Base-by-base conservation (phyloP, 2,888 invertebrate species). In the Microctonus aethiopoides region DNA sequence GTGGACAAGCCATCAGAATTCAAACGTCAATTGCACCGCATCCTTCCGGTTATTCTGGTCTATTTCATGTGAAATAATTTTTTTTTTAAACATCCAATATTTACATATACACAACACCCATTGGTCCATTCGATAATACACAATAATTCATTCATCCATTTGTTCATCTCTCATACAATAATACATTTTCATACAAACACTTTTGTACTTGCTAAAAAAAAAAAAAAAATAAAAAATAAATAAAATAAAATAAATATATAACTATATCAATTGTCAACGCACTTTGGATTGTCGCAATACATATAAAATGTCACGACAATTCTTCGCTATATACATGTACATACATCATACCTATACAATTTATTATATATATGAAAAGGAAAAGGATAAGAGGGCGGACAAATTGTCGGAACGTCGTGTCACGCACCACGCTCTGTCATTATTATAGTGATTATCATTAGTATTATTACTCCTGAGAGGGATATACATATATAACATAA, bases 391-490 rank as follows among this genome's bases (percentile, higher is more conserved):
- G 24, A 61, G 34, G 39, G 39, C 3, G 24, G 63, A 63, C 16
- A 68, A 63, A 41, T 64, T 64, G 59, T 64, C 32, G 52, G 34
- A 36, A 41, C 36, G 56, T 69, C 34, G 60, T 51, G 60, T 69
- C 69, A 69, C 64, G 69, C 69, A 69, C 34, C 16, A 41, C 68
- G 32, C 46, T 46, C 46, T 68, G 52, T 57, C 29, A 63, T 68
- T 63, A 68, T 68, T 68, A 68, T 63, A 68, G 63, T 68, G 46
- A 68, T 68, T 68, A 68, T 63, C 46, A 34, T 68, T 34, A 63
- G 32, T 41, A 56, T 68, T 68, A 68, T 65, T 63, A 29, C 52
- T 46, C 7, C 13, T 26, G 60, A 32, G 24, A 26, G 41, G 66
- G 22, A 67, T 29, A 59, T 59, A 20, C 22, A 20, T 34, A 36